Conservation (phyloP, 2,797 vertebrate species). For the Lagorchestes hirsutus region DNA sequence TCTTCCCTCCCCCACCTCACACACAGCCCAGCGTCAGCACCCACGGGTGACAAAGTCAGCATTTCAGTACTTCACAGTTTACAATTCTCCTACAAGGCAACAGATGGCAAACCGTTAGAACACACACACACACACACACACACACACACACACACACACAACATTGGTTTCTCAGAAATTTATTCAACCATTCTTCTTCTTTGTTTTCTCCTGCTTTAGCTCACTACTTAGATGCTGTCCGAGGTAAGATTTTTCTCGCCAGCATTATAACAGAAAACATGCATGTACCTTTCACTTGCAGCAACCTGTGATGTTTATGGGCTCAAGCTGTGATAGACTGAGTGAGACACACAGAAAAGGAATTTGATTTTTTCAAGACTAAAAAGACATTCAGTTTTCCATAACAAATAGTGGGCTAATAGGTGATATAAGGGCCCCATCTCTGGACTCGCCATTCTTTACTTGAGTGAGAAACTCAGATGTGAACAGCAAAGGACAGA, state of each 20-base stretch:
- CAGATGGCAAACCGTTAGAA: conserved; percentile 78
- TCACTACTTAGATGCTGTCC: conserved; percentile 92
- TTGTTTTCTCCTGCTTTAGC: conserved; percentile 84
- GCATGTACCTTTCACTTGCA: conserved; percentile 44
- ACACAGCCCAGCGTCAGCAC: conserved; percentile 46
- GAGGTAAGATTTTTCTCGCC: conserved; percentile 87
- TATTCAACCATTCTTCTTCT: conserved; percentile 80
- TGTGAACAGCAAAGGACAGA: neutral
- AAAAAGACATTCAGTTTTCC: conserved; percentile 22
- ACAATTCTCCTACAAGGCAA: conserved; percentile 63
- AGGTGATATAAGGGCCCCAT: conserved; percentile 20
- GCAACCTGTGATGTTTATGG: conserved; percentile 17
- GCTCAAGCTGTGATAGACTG: neutral
- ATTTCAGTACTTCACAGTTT: conserved; percentile 58
- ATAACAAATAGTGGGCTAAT: conserved; percentile 18
- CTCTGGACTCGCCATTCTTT: conserved; percentile 29
- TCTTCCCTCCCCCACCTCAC: conserved; percentile 73
- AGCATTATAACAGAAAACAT: conserved; percentile 64
- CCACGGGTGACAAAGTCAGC: conserved; percentile 71
- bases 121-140: conserved; percentile 31
- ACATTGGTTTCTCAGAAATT: conserved; percentile 79
- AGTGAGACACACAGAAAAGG: conserved; percentile 29
- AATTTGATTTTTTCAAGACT: conserved; percentile 55
- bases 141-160: conserved; percentile 48
- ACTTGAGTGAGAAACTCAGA: neutral